Evolutionary conservation across 64 coral and sea anemone species (phyloP).

Genomic region (Montipora efflorescens): DNA sequence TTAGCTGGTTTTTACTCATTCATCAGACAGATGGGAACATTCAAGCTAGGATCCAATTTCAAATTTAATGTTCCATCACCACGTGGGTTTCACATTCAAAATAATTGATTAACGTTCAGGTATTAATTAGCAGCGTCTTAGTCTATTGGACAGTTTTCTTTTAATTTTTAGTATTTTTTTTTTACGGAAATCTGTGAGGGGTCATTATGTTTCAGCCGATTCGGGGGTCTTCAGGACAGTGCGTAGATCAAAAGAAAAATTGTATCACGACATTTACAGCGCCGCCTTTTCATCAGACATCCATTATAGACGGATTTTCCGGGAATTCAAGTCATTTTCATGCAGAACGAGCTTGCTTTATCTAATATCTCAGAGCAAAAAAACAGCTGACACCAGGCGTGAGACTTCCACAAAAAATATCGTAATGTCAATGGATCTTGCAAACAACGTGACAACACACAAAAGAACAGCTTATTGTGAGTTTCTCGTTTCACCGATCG

Average conservation of each 20-base stretch:
- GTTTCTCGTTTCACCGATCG: constrained; percentile 11
- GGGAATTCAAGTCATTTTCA: neutral
- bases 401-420: neutral
- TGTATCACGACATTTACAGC: too few relatives aligned
- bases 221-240: too few relatives aligned
- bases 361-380: neutral
- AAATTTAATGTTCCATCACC: constrained; percentile 5
- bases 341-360: too few relatives aligned
- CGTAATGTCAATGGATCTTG: neutral
- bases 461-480: constrained; percentile 42
- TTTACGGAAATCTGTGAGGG: too few relatives aligned
- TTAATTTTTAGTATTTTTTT: too few relatives aligned
- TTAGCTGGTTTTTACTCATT: neutral
- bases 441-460: neutral
- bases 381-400: neutral
- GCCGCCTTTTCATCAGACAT: neutral
- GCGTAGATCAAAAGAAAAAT: too few relatives aligned
- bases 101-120: constrained; percentile 10
- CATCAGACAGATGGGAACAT: neutral
- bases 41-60: neutral
- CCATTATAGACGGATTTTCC: neutral
- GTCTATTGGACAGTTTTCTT: neutral
- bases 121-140: neutral
- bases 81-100: constrained; percentile 21
- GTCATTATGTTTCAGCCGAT: too few relatives aligned